Evolutionary conservation across 2,888 invertebrate species (phyloP), one percentile per base, ranked within the genome.

Genomic region (Unio pictorum): DNA sequence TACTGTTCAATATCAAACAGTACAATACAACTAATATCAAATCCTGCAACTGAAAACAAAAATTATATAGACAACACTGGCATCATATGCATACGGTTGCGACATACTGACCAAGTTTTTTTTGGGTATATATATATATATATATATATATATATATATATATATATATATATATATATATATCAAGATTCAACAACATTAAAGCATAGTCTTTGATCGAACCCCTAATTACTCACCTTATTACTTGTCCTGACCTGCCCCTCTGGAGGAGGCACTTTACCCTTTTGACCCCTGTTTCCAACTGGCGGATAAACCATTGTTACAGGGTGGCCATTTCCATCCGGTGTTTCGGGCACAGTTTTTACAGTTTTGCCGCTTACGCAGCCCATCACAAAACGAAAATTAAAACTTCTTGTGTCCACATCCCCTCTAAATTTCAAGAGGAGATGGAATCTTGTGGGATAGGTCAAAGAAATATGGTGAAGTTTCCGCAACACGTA

Each of bases 291-390:
- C 75, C 68, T 69, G 69, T 56, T 76, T 66, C 76, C 76, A 72
- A 82, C 78, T 71, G 81, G 80, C 67, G 79, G 76, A 66, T 83
- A 85, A 59, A 85, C 81, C 23, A 84, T 84, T 78, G 86, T 82
- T 59, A 87, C 84, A 66, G 84, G 75, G 71, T 85, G 81, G 69
- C 83, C 79, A 75, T 81, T 80, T 63, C 81, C 74, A 61, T 80
- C 81, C 18, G 86, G 84, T 63, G 83, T 74, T 79, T 88, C 88
- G 64, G 88, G 88, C 75, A 86, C 86, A 75, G 87, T 78, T 73
- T 89, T 89, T 75, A 86, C 86, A 75, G 87, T 78, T 73, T 89
- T 89, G 67, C 82, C 85, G 79, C 81, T 87, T 73, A 86, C 81
- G 79, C 89, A 89, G 78, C 89, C 89, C 89, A 89, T 89, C 74